Percentiles rank a stretch among this genome's conserved stretches.
Evolutionary conservation across 2,113 vertebrate species (phyloP).

Genomic region (Lophius piscatorius): DNA sequence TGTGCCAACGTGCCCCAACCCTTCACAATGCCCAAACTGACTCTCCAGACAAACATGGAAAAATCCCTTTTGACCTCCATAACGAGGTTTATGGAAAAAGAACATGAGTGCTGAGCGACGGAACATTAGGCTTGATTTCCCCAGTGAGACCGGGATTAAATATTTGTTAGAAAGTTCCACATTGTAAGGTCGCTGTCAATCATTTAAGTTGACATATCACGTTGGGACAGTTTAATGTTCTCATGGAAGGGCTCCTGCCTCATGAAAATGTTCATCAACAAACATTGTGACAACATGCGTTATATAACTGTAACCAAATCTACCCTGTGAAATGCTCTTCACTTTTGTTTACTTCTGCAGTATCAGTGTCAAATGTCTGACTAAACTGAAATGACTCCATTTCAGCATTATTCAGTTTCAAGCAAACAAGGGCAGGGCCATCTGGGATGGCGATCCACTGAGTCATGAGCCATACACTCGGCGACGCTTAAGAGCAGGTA

Average conservation of each 20-base stretch:
- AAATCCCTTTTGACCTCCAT: slow-evolving; percentile 50
- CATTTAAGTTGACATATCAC: too few relatives aligned
- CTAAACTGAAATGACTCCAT: too few relatives aligned
- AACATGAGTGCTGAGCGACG: slow-evolving; percentile 11
- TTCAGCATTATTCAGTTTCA: slow-evolving; percentile 24
- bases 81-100: slow-evolving; percentile 41
- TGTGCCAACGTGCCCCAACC: slow-evolving; percentile 49
- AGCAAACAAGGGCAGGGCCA: slow-evolving; percentile 61
- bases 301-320: too few relatives aligned
- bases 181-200: too few relatives aligned
- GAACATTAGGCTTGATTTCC: slow-evolving; percentile 47
- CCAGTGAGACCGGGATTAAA: slow-evolving; percentile 24
- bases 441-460: slow-evolving; percentile 33
- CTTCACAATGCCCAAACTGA: slow-evolving; percentile 24
- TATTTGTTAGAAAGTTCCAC: not conserved
- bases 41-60: slow-evolving; percentile 65
- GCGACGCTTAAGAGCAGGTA: slow-evolving; percentile 1
- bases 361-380: too few relatives aligned
- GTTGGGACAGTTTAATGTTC: too few relatives aligned
- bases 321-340: not conserved
- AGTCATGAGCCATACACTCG: slow-evolving; percentile 42
- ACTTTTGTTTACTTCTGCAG: not conserved
- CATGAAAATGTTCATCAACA: not conserved
- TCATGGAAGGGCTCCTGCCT: not conserved
- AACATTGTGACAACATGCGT: too few relatives aligned